Base-by-base conservation (phyloP, 2,113 vertebrate species). In the Pongo pygmaeus region DNA sequence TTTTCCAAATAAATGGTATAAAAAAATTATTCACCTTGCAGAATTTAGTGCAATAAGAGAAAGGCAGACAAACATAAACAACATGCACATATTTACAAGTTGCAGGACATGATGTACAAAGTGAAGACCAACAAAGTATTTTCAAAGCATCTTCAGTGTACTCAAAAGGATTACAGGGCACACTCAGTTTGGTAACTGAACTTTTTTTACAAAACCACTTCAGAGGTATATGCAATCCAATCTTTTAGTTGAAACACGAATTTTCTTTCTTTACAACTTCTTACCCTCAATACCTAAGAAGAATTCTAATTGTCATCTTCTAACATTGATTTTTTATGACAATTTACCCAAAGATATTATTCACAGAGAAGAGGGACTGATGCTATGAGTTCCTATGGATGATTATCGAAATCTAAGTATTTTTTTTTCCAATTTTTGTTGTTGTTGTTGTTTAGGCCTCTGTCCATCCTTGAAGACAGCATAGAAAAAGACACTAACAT, bases 1-100 rank as follows among this genome's bases (percentile, higher is more conserved):
- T 87, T 81, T 84, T 84, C 75, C 77, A 92, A 96, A 94, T 84
- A n/a, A 90, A 94, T 32, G 9, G 17, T 38, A 64, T 52, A 52
- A 77, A 89, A 92, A 74, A 89, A 67, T 4, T 46, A 93, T 84
- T 84, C 46, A 27, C 92, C 95, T 98, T 97, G 93, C 0, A 0
- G 77, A 98, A 94, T 89, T 98, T 93, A 97, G 96, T 98, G 96
- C 96, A 97, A 96, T 77, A 95, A 83, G 96, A 97, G 97, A 98
- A 80, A 85, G 87, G 91, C 84, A 96, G 70, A 97, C 87, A 92
- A 55, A 94, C 1, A 1, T 48, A 61, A 91, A 88, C 77, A 97
- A 97, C 84, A 98, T 96, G 97, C 98, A 98, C 97, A 85, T 98
- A 98, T 97, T 98, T 98, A 98, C 96, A 98, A 97, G 94, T 83